Conservation (phyloP, 2,113 vertebrate genomes). For the Syngnathus floridae region DNA sequence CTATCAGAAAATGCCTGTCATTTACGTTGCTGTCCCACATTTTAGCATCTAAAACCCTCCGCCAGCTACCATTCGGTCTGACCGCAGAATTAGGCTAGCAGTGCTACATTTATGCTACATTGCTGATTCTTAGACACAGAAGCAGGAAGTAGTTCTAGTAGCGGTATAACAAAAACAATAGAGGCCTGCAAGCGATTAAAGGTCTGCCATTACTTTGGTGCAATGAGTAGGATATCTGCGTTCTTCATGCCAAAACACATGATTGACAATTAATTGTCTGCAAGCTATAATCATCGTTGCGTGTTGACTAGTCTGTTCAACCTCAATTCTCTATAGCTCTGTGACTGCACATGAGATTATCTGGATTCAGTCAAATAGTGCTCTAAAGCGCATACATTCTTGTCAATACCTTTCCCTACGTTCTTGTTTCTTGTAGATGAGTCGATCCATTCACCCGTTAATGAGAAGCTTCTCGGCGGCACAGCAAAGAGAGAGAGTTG, state of each 20-base stretch:
- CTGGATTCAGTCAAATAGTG: conserved; percentile 11
- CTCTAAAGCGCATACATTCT: conserved; percentile 12
- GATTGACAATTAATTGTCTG: neutral
- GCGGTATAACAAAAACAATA: too few relatives aligned
- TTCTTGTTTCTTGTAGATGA: conserved; percentile 7
- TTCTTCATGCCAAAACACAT: neutral
- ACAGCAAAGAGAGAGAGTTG: neutral
- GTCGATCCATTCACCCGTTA: conserved; percentile 18
- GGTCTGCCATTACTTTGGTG: too few relatives aligned
- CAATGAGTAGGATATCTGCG: too few relatives aligned
- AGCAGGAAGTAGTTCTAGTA: too few relatives aligned
- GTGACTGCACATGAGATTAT: conserved; percentile 3
- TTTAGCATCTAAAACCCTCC: too few relatives aligned
- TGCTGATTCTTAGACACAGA: too few relatives aligned
- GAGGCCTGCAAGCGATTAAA: too few relatives aligned
- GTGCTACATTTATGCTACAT: too few relatives aligned
- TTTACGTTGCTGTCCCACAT: too few relatives aligned
- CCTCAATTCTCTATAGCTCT: neutral
- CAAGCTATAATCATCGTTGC: neutral
- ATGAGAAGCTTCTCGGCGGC: neutral
- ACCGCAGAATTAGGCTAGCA: too few relatives aligned
- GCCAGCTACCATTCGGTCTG: too few relatives aligned
- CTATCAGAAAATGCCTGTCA: too few relatives aligned
- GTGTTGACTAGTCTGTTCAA: neutral
- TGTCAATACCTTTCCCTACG: conserved; percentile 5